Base-by-base conservation (phyloP, 2,113 vertebrate genomes). In the Amblyornis subalaris region DNA sequence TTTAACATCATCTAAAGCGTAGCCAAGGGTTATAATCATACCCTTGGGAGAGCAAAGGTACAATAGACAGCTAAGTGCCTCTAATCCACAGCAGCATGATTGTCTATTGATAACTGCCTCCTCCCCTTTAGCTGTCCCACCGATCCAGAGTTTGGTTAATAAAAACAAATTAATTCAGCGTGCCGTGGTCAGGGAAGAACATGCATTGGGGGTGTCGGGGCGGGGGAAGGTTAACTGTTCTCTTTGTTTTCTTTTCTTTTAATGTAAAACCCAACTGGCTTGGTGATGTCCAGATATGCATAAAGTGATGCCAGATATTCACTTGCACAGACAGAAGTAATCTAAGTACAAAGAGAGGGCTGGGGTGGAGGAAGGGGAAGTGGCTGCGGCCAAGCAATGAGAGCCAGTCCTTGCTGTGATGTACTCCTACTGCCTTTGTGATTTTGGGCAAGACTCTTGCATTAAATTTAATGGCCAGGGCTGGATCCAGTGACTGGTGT, bases 311-410 rank as follows among this genome's bases (percentile, higher is more conserved):
- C 85, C 91, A 94, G 89, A 95, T 71, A 88, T 10, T 77, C 89
- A 60, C 67, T 79, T 71, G 72, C 79, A 96, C 78, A 83, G 85
- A 80, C 64, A 86, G 86, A 92, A 93, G 66, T 55, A 85, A 85
- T 70, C 85, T 77, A 74, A 95, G 71, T 15, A 91, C 91, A 93
- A 88, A 66, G 78, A 50, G 71, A 83, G 76, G 50, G 66, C 66
- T 87, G 77, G 61, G 48, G 25, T 62, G 53, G 74, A 96, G 95
- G 95, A 96, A 96, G 60, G 64, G 96, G 96, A 96, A 96, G 58
- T 31, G 72, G 35, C 60, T 74, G 44, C 29, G 79, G 83, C 96
- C 88, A 91, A 81, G 93, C 38, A 5, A 26, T 2, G 3, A 54
- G 75, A 95, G 94, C 89, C 94, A 97, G 3, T 82, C 70, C 72